Conservation (phyloP, 2,797 vertebrate species). For the Sebastes minor region DNA sequence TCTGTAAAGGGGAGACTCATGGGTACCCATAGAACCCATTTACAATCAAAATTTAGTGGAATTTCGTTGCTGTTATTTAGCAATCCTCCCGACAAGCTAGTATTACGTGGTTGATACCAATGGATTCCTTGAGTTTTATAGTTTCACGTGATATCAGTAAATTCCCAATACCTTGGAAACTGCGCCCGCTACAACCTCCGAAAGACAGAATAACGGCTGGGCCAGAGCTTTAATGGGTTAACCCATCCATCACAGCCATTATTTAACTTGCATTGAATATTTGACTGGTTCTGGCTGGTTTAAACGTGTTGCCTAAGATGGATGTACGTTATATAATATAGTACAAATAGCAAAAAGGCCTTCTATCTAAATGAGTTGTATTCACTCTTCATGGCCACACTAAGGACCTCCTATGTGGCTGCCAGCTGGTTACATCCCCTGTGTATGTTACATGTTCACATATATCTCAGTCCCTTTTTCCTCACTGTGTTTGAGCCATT, state of each 20-base stretch:
- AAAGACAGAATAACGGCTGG: no score
- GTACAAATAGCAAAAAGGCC: not conserved
- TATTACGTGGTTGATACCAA: no score
- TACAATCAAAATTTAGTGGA: no score
- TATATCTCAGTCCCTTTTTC: constrained; percentile 25
- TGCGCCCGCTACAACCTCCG: no score
- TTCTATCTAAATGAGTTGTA: not conserved
- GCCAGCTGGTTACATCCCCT: constrained; percentile 37
- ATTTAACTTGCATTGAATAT: not conserved
- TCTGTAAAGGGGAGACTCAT: no score
- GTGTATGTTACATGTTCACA: constrained; percentile 37
- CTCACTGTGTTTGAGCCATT: constrained; percentile 59
- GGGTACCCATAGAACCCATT: no score
- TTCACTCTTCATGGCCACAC: rapidly evolving
- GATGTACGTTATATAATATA: not conserved
- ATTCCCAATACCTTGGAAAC: no score
- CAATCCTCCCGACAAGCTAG: no score
- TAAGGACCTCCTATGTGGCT: constrained; percentile 28
- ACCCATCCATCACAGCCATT: not conserved
- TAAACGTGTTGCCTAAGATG: not conserved
- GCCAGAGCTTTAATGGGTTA: not conserved
- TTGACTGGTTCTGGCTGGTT: not conserved
- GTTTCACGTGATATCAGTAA: no score
- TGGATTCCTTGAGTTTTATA: no score
- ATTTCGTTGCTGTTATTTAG: no score